A percentile compares a stretch with the other conserved stretches of the same genome.
Evolutionary conservation across 1,140 invertebrate genomes (phyloP).

Genomic region (Leptinotarsa texana): DNA sequence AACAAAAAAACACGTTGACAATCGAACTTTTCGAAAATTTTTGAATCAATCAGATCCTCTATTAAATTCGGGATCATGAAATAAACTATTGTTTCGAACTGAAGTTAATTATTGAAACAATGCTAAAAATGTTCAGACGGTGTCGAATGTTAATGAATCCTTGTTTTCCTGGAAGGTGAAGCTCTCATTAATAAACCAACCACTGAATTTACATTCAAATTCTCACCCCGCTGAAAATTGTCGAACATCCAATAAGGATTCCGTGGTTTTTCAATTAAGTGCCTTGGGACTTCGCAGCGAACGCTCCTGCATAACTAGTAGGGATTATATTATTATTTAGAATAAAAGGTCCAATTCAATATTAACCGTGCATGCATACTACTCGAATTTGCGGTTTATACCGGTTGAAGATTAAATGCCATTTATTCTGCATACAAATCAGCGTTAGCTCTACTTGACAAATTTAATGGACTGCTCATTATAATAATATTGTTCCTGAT

Average conservation of each 20-base stretch:
- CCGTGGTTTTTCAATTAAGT: slow-evolving; percentile 8
- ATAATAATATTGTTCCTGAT: no score
- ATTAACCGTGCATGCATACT: not conserved
- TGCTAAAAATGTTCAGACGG: not conserved
- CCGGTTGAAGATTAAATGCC: not conserved
- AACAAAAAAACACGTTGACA: no score
- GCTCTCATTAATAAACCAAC: not conserved
- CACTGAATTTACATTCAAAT: not conserved
- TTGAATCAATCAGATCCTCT: no score
- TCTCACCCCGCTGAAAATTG: slow-evolving; percentile 1
- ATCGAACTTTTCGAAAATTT: no score
- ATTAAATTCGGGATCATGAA: no score
- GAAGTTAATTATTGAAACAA: not conserved
- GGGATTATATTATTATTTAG: slow-evolving; percentile 4
- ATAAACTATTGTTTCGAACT: no score
- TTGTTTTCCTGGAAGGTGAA: not conserved
- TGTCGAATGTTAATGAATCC: not conserved
- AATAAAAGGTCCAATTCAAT: not conserved
- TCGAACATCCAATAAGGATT: slow-evolving; percentile 2
- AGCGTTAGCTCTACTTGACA: no score
- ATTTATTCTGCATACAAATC: no score
- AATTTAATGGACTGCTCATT: no score
- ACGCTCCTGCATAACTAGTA: not conserved
- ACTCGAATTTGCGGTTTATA: not conserved
- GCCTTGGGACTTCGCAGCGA: not conserved